Evolutionary conservation across 2,113 vertebrate genomes (phyloP).

Genomic region (Seriola quinqueradiata): DNA sequence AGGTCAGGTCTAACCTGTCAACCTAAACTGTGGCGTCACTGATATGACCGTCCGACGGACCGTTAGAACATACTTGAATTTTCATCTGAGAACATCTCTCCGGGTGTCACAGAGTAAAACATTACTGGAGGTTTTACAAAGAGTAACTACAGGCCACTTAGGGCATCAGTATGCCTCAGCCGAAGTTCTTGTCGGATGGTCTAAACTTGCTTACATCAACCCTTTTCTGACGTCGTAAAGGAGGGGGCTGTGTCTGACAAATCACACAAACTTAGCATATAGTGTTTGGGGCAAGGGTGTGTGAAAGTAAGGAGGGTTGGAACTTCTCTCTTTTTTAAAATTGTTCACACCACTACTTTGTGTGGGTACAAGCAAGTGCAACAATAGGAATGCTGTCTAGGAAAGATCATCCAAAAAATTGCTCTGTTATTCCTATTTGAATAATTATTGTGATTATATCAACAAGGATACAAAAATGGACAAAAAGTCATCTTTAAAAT

Average conservation of each 20-base stretch:
- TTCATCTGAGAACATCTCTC: conserved; percentile 18
- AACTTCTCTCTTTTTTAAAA: not conserved
- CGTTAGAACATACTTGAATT: not conserved
- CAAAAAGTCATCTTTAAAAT: not conserved
- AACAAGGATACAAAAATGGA: too few relatives aligned
- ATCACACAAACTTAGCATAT: not conserved
- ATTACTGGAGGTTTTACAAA: not conserved
- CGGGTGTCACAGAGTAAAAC: not conserved
- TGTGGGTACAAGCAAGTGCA: not conserved
- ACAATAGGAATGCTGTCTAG: not conserved
- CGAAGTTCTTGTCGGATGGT: not conserved
- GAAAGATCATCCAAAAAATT: not conserved
- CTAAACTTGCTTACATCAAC: not conserved
- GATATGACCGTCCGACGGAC: not conserved
- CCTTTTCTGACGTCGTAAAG: not conserved
- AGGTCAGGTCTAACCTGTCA: conserved; percentile 17
- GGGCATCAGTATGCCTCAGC: not conserved
- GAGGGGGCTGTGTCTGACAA: not conserved
- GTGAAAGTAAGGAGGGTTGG: not conserved
- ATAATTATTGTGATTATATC: not conserved
- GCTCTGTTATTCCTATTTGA: not conserved
- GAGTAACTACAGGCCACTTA: not conserved
- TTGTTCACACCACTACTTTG: not conserved
- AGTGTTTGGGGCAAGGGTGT: not conserved
- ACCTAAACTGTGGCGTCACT: conserved; percentile 9